phyloP scores from a whole-genome alignment of 2,888 invertebrate species.

The Bombyx huttoni region DNA sequence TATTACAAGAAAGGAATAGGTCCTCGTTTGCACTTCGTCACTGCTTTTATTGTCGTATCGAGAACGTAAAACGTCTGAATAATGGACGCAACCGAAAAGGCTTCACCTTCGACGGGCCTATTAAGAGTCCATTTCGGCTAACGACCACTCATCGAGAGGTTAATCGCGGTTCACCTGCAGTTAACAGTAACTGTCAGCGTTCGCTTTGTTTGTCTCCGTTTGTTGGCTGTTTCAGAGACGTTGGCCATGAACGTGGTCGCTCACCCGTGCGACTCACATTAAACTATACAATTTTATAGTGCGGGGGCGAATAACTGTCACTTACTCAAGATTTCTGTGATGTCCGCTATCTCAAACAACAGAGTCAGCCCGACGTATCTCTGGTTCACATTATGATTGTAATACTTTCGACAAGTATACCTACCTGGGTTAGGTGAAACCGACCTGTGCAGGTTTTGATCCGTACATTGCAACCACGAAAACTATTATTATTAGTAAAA shows the following conservation, averaged over 20 bases:
- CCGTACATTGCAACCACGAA: too few species aligned
- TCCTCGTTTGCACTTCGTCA: slow-evolving; percentile 34
- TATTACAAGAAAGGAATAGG: slow-evolving; percentile 17
- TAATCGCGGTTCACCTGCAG: slow-evolving; percentile 57
- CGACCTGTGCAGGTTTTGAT: too few species aligned
- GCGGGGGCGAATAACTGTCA: slow-evolving; percentile 48
- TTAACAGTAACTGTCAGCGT: slow-evolving; percentile 50
- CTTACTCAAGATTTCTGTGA: slow-evolving; percentile 39
- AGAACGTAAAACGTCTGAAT: slow-evolving; percentile 42
- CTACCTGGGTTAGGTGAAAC: too few species aligned
- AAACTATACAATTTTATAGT: slow-evolving; percentile 48
- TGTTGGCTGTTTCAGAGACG: slow-evolving; percentile 23
- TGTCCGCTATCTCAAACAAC: slow-evolving; percentile 14
- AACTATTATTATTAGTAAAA: too few species aligned
- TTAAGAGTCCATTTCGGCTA: slow-evolving; percentile 41
- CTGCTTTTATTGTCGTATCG: slow-evolving; percentile 38
- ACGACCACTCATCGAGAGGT: slow-evolving; percentile 54
- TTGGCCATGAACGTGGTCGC: slow-evolving; percentile 59
- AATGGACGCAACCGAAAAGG: slow-evolving; percentile 37
- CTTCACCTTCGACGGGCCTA: slow-evolving; percentile 39
- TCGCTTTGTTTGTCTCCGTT: slow-evolving; percentile 37
- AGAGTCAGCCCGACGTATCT: too few species aligned
- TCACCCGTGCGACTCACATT: slow-evolving; percentile 43
- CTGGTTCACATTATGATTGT: too few species aligned
- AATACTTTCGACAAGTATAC: too few species aligned